phyloP scores from a whole-genome alignment of 1,140 invertebrate genomes.

The Zaprionus lachaisei region DNA sequence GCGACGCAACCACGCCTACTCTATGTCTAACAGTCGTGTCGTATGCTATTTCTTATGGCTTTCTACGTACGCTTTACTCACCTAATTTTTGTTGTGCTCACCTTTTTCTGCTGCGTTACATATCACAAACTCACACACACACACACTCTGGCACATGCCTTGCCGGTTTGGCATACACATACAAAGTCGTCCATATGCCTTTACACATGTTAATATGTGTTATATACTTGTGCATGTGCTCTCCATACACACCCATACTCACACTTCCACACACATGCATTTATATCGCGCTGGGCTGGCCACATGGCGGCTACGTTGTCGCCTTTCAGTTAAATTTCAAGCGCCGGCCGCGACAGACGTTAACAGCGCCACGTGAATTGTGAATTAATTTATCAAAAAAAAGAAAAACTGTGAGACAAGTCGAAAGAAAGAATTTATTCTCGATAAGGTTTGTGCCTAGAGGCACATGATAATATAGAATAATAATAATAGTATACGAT shows the following conservation, averaged over 20 bases:
- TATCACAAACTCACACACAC: constrained; percentile 44
- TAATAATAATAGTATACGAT: constrained; percentile 16
- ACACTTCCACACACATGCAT: neutral
- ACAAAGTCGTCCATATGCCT: constrained; percentile 31
- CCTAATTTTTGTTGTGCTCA: constrained; percentile 77
- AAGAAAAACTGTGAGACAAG: neutral
- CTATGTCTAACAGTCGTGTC: neutral
- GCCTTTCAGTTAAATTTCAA: constrained; percentile 65
- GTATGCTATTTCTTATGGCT: constrained; percentile 18
- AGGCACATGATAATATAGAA: constrained; percentile 22
- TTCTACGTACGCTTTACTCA: constrained; percentile 54
- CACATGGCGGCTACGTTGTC: constrained; percentile 52
- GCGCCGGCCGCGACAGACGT: constrained; percentile 73
- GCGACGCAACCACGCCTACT: constrained; percentile 25
- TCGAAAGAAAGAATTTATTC: constrained; percentile 19
- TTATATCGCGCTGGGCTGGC: constrained; percentile 32
- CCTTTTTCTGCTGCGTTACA: constrained; percentile 68
- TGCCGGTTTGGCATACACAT: constrained; percentile 63
- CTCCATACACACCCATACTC: constrained; percentile 18
- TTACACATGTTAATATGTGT: neutral
- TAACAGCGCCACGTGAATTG: constrained; percentile 59
- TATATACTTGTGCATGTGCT: constrained; percentile 16
- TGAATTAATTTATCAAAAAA: constrained; percentile 29
- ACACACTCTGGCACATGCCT: constrained; percentile 38
- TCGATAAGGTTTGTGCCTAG: constrained; percentile 18